These are phyloP conservation scores for Branchinecta sandiegonensis DNA, from an alignment of 2,888 invertebrate species.

Conservation along the genomic window DNA sequence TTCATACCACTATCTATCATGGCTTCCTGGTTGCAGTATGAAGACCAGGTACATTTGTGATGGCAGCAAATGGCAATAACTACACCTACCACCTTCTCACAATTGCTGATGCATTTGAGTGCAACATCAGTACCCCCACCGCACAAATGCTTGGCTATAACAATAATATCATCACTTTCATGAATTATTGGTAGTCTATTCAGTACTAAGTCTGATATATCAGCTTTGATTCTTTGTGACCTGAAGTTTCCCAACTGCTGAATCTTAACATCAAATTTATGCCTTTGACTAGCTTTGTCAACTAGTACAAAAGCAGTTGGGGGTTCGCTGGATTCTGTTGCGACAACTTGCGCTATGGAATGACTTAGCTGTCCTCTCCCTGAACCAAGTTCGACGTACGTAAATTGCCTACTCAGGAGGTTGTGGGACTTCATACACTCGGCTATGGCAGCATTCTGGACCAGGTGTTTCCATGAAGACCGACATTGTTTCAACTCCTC, in stretches of 20 bases:
- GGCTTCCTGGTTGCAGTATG: constrained; percentile 53
- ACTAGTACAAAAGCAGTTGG: constrained; percentile 49
- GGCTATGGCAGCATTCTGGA: constrained; percentile 61
- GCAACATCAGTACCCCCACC: constrained; percentile 63
- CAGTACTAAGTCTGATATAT: constrained; percentile 61
- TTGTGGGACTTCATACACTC: constrained; percentile 40
- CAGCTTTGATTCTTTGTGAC: constrained; percentile 51
- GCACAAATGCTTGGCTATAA: constrained; percentile 74
- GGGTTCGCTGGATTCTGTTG: constrained; percentile 31
- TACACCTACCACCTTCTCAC: constrained; percentile 40
- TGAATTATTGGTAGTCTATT: constrained; percentile 39
- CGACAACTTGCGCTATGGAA: constrained; percentile 52
- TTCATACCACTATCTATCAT: constrained; percentile 37
- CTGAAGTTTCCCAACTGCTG: constrained; percentile 38
- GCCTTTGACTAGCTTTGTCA: constrained; percentile 64
- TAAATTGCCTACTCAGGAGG: constrained; percentile 42
- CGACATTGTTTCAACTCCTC: constrained; percentile 29
- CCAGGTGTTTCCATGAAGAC: constrained; percentile 47
- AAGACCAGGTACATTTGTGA: constrained; percentile 59
- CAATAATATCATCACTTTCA: constrained; percentile 40
- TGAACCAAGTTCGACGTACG: constrained; percentile 70
- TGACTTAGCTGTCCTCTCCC: constrained; percentile 70
- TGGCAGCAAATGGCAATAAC: constrained; percentile 80
- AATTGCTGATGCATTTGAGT: constrained; percentile 30
- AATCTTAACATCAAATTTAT: constrained; percentile 57